phyloP scores from a whole-genome alignment of 2,888 invertebrate species.

The Dichetophora obliterata region DNA sequence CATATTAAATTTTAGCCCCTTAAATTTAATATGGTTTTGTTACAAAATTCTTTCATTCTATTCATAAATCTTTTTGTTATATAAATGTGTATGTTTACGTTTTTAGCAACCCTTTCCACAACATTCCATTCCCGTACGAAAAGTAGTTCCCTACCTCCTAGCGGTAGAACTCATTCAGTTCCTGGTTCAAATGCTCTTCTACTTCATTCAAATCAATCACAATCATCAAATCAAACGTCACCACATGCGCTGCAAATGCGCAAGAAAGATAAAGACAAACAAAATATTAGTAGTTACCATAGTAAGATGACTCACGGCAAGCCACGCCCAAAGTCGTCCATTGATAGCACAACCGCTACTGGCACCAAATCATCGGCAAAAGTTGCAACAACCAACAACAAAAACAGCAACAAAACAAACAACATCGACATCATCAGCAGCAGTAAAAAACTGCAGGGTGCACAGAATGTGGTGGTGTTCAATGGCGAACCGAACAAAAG shows the following conservation, averaged over 20 bases:
- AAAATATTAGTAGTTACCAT: slow-evolving; percentile 60
- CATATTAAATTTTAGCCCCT: background rate
- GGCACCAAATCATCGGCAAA: slow-evolving; percentile 51
- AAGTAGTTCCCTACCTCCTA: slow-evolving; percentile 75
- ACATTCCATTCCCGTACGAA: slow-evolving; percentile 80
- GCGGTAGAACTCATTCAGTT: slow-evolving; percentile 67
- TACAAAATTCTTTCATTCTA: background rate
- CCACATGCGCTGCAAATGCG: slow-evolving; percentile 59
- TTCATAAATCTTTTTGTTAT: background rate
- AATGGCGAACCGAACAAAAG: slow-evolving; percentile 42
- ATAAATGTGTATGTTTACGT: slow-evolving; percentile 54
- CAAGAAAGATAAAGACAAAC: slow-evolving; percentile 67
- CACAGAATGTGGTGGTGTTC: slow-evolving; percentile 27
- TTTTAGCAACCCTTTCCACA: slow-evolving; percentile 82
- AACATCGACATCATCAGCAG: slow-evolving; percentile 8
- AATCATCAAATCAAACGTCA: slow-evolving; percentile 53
- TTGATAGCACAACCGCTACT: slow-evolving; percentile 55
- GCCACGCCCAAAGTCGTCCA: slow-evolving; percentile 43
- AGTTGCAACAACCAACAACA: slow-evolving; percentile 52
- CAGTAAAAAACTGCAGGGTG: slow-evolving; percentile 5
- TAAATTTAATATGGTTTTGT: background rate
- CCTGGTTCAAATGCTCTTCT: slow-evolving; percentile 55
- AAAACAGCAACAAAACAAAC: slow-evolving; percentile 49
- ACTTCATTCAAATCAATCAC: slow-evolving; percentile 64
- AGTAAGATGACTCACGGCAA: slow-evolving; percentile 52